Evolutionary conservation across 1,140 invertebrate genomes (phyloP), one percentile per base, ranked within the genome.

Genomic region (Leucophenga varia): DNA sequence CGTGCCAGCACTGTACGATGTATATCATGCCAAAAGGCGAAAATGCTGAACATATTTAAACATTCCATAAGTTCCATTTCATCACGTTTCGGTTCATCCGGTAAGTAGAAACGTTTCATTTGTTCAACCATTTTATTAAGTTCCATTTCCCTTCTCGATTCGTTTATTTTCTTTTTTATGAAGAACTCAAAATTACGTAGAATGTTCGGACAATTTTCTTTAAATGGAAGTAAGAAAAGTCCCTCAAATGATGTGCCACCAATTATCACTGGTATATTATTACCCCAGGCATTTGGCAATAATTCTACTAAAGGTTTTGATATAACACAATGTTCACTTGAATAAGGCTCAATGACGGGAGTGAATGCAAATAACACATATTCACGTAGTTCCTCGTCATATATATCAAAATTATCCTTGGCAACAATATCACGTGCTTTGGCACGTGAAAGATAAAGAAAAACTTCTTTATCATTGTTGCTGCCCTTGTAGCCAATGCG

Each of bases 211-310:
- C 59, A 49, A 6, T 43, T 40, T 13, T 31, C 47, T 0, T 50
- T 39, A 3, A 58, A 9, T 38, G 56, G 54, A 36, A 57, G 61
- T 1, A 57, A 59, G 13, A 75, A 18, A 0, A 70, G 47, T 1
- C 73, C 73, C 47, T 74, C 75, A n/a, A 61, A 59, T 0, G 64
- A 68, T 10, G 57, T 77, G 31, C 74, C 77, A 16, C 77, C 76
- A 38, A 79, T 76, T 17, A 79, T 56, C 4, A 77, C 45, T 4
- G 78, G 78, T 43, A 79, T 77, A 10, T 72, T 52, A 41, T 76
- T 74, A 34, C 67, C 71, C 71, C 71, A 74, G 6, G 68, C 53
- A 14, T 39, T 18, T 12, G 38, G 21, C 14, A 70, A 12, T 50
- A 74, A n/a, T 1, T 61, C 37, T 3, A 31, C 16, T 0, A 71